Conservation (phyloP, 2,888 invertebrate genomes). For the Platynereis dumerilii region DNA sequence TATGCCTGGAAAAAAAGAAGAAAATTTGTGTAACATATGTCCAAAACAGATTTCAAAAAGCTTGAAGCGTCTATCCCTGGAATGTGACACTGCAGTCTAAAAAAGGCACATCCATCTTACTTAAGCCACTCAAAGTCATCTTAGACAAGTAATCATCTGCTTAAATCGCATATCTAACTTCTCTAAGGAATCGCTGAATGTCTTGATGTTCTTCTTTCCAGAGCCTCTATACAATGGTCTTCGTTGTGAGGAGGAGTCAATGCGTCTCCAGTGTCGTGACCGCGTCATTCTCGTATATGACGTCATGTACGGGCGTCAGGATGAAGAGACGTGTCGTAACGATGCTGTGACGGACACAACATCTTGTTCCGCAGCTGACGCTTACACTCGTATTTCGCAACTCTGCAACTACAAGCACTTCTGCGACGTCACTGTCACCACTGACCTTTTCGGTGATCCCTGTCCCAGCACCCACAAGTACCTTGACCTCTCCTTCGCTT, state of each 20-base stretch:
- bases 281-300: neutral
- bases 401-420: neutral
- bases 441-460: slow-evolving; percentile 18
- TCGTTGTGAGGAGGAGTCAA: neutral
- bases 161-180: too few species aligned
- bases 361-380: neutral
- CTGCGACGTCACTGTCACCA: slow-evolving; percentile 9
- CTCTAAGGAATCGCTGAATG: too few species aligned
- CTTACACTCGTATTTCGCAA: neutral
- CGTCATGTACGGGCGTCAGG: slow-evolving; percentile 12
- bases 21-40: too few species aligned
- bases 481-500: slow-evolving; percentile 18
- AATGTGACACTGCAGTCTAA: too few species aligned
- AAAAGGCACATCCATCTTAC: too few species aligned
- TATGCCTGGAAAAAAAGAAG: too few species aligned
- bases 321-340: neutral
- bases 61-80: too few species aligned
- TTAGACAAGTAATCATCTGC: too few species aligned
- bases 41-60: too few species aligned
- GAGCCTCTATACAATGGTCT: neutral
- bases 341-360: neutral
- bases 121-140: too few species aligned
- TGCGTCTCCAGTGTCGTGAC: slow-evolving; percentile 9
- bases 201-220: too few species aligned
- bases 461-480: slow-evolving; percentile 26